Percentiles rank a stretch among this genome's conserved stretches.
Evolutionary conservation across 2,888 invertebrate genomes (phyloP).

Genomic region (Calliphora vomitoria): DNA sequence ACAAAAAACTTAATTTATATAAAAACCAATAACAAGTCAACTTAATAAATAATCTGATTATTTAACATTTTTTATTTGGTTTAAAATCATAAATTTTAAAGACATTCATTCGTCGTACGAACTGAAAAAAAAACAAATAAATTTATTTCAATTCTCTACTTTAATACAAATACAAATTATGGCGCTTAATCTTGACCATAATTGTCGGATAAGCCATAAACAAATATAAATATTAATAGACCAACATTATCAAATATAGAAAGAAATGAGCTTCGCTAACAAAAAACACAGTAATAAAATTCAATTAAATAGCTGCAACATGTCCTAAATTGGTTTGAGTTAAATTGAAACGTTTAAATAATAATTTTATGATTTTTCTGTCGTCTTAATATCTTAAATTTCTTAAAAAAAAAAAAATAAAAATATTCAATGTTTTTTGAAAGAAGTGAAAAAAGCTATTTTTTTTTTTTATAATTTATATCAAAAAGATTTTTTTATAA

Average conservation of each 20-base stretch:
- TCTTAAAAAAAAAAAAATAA: neutral
- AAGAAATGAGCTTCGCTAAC: neutral
- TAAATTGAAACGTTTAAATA: constrained; percentile 21
- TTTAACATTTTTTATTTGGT: constrained; percentile 17
- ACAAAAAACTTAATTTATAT: neutral
- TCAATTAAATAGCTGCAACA: neutral
- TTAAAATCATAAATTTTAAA: constrained; percentile 46
- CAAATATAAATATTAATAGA: constrained; percentile 20
- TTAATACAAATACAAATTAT: constrained; percentile 21
- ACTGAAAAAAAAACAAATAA: constrained; percentile 14
- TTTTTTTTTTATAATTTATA: neutral
- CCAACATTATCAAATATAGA: neutral
- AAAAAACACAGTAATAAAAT: neutral
- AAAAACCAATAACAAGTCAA: constrained; percentile 36
- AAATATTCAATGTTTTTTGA: neutral
- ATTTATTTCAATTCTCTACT: constrained; percentile 39
- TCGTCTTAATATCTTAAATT: neutral
- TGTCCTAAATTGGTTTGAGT: neutral
- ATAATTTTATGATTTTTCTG: neutral
- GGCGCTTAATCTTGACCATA: constrained; percentile 73
- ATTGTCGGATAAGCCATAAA: constrained; percentile 51
- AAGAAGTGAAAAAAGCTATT: neutral
- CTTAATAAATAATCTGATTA: constrained; percentile 59
- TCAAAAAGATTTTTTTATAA: no score
- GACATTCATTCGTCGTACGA: constrained; percentile 24